Evolutionary conservation across 2,113 vertebrate genomes (phyloP).

Genomic region (Channa argus): DNA sequence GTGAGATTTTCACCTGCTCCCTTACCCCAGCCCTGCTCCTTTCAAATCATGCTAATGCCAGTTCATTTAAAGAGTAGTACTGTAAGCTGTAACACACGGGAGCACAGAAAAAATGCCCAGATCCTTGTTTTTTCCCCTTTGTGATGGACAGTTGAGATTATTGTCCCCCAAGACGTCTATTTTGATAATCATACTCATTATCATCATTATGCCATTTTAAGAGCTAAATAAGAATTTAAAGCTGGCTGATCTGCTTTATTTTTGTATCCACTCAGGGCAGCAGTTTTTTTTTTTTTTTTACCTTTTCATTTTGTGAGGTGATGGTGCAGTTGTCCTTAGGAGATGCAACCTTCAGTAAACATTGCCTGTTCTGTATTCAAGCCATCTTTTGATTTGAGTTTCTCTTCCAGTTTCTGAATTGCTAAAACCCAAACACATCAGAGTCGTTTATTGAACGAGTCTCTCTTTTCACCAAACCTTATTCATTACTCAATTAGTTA

Average conservation of each 20-base stretch:
- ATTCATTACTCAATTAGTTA: too few species aligned
- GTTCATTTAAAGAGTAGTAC: slow-evolving; percentile 76
- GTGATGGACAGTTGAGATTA: slow-evolving; percentile 75
- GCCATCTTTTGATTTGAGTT: too few species aligned
- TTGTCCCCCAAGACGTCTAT: slow-evolving; percentile 66
- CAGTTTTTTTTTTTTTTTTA: slow-evolving; percentile 13
- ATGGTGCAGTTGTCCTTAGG: background rate
- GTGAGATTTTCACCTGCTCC: slow-evolving; percentile 84
- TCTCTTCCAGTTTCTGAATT: too few species aligned
- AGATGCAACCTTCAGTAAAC: slow-evolving; percentile 1
- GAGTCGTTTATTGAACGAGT: too few species aligned
- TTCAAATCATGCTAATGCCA: slow-evolving; percentile 83
- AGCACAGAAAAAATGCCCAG: slow-evolving; percentile 54
- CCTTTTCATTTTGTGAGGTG: background rate
- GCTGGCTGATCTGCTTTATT: slow-evolving; percentile 34
- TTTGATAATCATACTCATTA: slow-evolving; percentile 77
- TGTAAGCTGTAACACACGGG: slow-evolving; percentile 72
- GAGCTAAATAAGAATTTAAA: slow-evolving; percentile 64
- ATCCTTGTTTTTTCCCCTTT: slow-evolving; percentile 51
- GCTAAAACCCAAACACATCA: too few species aligned
- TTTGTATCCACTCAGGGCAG: slow-evolving; percentile 30
- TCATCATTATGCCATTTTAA: slow-evolving; percentile 73
- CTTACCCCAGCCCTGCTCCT: slow-evolving; percentile 73
- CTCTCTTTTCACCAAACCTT: too few species aligned
- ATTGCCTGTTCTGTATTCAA: background rate